Conservation (phyloP, 2,888 invertebrate genomes). For the Drosophila kuntzei region DNA sequence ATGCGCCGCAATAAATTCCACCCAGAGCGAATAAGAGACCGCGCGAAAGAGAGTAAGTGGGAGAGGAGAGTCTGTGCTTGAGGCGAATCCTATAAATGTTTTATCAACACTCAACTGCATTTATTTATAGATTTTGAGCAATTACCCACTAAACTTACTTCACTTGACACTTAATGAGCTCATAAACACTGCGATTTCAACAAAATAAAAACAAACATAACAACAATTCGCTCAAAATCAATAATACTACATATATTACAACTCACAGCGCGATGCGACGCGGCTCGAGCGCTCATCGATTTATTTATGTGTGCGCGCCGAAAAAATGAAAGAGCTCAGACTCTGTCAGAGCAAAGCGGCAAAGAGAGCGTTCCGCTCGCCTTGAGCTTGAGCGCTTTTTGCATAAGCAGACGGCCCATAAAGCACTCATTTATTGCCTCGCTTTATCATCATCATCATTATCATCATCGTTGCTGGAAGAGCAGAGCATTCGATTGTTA, state of each 20-base stretch:
- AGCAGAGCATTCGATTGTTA: constrained; percentile 63
- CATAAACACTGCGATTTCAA: constrained; percentile 31
- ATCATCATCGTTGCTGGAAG: constrained; percentile 49
- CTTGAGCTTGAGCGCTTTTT: constrained; percentile 70
- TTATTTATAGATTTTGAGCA: constrained; percentile 43
- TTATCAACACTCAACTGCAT: constrained; percentile 43
- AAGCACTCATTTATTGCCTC: constrained; percentile 71
- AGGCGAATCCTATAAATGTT: constrained; percentile 26
- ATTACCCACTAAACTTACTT: constrained; percentile 28
- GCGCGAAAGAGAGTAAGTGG: constrained; percentile 3
- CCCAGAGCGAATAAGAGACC: constrained; percentile 13
- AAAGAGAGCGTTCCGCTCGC: constrained; percentile 20
- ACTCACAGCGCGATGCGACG: constrained; percentile 44
- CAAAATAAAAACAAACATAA: constrained; percentile 23
- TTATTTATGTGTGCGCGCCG: constrained; percentile 72
- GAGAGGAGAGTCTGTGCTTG: constrained; percentile 1
- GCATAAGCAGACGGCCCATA: constrained; percentile 65
- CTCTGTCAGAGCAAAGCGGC: constrained; percentile 28
- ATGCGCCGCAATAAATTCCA: constrained; percentile 60
- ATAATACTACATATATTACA: constrained; percentile 51
- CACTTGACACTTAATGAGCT: constrained; percentile 54
- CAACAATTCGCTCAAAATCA: constrained; percentile 58
- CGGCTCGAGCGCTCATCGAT: constrained; percentile 71
- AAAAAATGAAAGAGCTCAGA: constrained; percentile 53
- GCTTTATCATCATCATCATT: constrained; percentile 45